These are phyloP conservation scores for Pseudomyrmex sp. DNA, from an alignment of 1,140 invertebrate genomes.

Conservation along the genomic window DNA sequence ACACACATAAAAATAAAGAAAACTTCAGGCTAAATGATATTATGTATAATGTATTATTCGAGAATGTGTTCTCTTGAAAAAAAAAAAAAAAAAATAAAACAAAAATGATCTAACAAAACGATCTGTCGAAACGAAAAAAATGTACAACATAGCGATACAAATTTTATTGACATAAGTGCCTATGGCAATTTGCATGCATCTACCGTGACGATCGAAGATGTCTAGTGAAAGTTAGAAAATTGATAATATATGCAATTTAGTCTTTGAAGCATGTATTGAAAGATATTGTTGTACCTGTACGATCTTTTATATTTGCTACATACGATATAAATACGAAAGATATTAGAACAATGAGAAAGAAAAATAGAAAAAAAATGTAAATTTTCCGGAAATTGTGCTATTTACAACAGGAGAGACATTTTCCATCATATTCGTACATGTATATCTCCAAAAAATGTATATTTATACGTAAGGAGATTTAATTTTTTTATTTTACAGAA, in stretches of 20 bases:
- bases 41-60: constrained; percentile 54
- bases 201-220: constrained; percentile 51
- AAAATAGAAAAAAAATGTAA: constrained; percentile 28
- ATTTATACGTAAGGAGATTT: constrained; percentile 49
- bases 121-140: constrained; percentile 43
- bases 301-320: constrained; percentile 62
- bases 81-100: constrained; percentile 20
- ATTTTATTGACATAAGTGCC: constrained; percentile 71
- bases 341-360: constrained; percentile 46
- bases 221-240: constrained; percentile 59
- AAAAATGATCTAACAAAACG: constrained; percentile 6
- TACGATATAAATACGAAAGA: constrained; percentile 49
- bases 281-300: constrained; percentile 59
- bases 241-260: constrained; percentile 68
- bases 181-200: constrained; percentile 70
- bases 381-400: constrained; percentile 13
- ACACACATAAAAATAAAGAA: background rate
- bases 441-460: constrained; percentile 24
- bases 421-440: constrained; percentile 3
- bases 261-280: constrained; percentile 63
- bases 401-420: constrained; percentile 9
- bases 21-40: constrained; percentile 37
- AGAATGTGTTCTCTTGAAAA: constrained; percentile 45
- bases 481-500: constrained; percentile 43
- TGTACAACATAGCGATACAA: constrained; percentile 64